Conservation (phyloP, 1,140 invertebrate genomes). For the Adoxophyes honmai region DNA sequence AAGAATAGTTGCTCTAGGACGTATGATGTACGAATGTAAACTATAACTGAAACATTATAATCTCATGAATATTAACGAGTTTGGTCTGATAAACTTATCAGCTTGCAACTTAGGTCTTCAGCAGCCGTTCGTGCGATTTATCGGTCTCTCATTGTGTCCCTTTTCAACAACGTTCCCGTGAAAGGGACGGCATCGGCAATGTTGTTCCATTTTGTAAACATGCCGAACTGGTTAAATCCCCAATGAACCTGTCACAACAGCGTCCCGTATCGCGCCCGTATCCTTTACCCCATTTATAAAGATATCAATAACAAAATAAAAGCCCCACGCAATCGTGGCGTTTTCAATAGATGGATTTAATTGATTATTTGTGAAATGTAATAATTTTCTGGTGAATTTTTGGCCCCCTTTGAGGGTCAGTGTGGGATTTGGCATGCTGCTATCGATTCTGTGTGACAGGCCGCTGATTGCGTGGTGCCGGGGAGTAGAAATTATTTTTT, state of each 20-base stretch:
- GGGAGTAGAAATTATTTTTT: background rate
- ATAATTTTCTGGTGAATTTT: conserved; percentile 54
- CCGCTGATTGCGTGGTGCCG: conserved; percentile 1
- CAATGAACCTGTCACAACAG: conserved; percentile 49
- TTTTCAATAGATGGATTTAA: conserved; percentile 53
- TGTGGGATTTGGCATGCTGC: conserved; percentile 25
- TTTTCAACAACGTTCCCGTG: no score
- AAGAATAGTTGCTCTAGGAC: no score
- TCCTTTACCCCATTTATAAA: conserved; percentile 65
- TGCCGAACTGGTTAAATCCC: conserved; percentile 1
- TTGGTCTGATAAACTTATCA: no score
- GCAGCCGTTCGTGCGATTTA: no score
- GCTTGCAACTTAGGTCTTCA: no score
- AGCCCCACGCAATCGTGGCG: conserved; percentile 41
- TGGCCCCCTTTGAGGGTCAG: conserved; percentile 18
- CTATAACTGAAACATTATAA: no score
- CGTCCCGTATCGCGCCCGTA: conserved; percentile 51
- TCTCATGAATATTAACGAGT: no score
- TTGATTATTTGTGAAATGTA: conserved; percentile 67
- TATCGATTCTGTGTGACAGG: conserved; percentile 13
- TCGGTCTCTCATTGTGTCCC: no score
- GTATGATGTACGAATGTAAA: no score
- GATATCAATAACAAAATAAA: conserved; percentile 70
- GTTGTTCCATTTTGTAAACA: no score
- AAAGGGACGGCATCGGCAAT: no score